These are phyloP conservation scores for Terebella lapidaria DNA, from an alignment of 2,888 invertebrate genomes.

Conservation along the genomic window DNA sequence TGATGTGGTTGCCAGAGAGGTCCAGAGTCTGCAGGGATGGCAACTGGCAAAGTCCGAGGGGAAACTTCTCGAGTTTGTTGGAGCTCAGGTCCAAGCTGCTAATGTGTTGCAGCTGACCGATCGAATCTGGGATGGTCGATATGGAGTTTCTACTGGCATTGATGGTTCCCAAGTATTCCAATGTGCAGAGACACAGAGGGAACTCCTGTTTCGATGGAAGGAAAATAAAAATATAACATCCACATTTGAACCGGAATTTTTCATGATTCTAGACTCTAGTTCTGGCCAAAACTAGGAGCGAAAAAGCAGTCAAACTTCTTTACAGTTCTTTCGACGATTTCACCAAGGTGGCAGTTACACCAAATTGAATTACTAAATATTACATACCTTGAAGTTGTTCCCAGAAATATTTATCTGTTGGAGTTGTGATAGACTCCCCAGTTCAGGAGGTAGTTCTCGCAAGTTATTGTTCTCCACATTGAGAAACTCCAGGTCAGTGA, in stretches of 20 bases:
- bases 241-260: too few relatives aligned
- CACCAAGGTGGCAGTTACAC: too few relatives aligned
- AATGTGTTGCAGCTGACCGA: not conserved
- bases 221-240: too few relatives aligned
- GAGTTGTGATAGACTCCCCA: slow-evolving; percentile 34
- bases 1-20: slow-evolving; percentile 33
- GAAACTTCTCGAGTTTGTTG: slow-evolving; percentile 33
- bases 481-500: slow-evolving; percentile 31
- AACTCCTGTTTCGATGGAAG: too few relatives aligned
- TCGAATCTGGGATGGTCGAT: not conserved
- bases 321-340: too few relatives aligned
- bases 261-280: too few relatives aligned
- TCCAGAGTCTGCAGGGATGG: slow-evolving; percentile 30
- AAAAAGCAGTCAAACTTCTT: too few relatives aligned
- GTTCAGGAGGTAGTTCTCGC: slow-evolving; percentile 34
- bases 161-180: not conserved
- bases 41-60: slow-evolving; percentile 32
- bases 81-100: slow-evolving; percentile 19
- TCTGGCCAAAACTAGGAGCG: too few relatives aligned
- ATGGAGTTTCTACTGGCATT: not conserved
- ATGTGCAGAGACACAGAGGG: not conserved
- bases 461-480: slow-evolving; percentile 34
- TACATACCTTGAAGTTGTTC: slow-evolving; percentile 37
- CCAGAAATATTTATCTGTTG: slow-evolving; percentile 34
- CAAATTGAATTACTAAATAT: too few relatives aligned